Conservation (phyloP, 1,140 invertebrate genomes). For the Eriocheir sinensis region DNA sequence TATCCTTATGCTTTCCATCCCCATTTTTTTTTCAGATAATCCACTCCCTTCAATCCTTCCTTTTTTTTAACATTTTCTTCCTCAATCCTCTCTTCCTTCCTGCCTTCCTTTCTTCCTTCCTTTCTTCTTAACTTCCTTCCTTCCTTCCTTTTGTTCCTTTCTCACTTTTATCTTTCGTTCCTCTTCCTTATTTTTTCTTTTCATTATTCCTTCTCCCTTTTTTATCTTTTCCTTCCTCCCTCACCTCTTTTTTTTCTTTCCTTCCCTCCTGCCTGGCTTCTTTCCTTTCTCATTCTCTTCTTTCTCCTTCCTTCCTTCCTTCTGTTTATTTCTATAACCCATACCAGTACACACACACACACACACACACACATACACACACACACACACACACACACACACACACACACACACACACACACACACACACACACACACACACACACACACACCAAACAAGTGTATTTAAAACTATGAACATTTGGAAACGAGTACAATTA, state of each 20-base stretch:
- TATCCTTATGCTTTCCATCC: too few species aligned
- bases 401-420: too few species aligned
- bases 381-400: too few species aligned
- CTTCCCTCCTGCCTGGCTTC: neutral
- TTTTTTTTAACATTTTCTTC: neutral
- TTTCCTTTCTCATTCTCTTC: too few species aligned
- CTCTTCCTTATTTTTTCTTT: neutral
- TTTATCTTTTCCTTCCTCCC: neutral
- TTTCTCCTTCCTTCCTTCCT: neutral
- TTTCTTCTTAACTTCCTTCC: too few species aligned
- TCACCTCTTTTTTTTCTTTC: neutral
- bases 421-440: too few species aligned
- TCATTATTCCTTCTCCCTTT: neutral
- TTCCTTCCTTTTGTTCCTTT: neutral
- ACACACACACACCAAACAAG: too few species aligned
- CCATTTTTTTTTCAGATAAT: neutral
- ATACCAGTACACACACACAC: too few species aligned
- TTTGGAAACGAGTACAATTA: neutral
- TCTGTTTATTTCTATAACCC: neutral
- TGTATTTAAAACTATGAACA: neutral
- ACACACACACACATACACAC: too few species aligned
- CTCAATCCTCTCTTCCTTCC: neutral
- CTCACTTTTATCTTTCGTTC: neutral
- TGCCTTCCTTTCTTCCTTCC: neutral
- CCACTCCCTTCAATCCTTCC: neutral